Evolutionary conservation across 1,140 invertebrate species (phyloP).

Genomic region (Cardiocondyla obscurior): DNA sequence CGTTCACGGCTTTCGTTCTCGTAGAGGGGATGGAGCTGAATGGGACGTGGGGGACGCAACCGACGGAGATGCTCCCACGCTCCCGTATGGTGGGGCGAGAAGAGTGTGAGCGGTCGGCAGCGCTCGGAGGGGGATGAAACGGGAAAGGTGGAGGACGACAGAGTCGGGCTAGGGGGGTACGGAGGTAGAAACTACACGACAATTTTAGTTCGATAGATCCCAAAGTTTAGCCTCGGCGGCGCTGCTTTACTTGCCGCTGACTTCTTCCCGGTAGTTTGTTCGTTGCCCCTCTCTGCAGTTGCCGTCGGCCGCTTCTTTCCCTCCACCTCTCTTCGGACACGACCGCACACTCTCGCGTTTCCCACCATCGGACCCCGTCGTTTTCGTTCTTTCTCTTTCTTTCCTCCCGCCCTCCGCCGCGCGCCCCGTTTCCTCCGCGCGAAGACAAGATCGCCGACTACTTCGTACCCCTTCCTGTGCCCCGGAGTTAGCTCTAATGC

Average conservation of each 20-base stretch:
- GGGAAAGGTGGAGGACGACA: conserved; percentile 44
- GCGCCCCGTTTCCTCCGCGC: conserved; percentile 21
- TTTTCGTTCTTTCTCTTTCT: conserved; percentile 59
- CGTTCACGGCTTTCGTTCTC: conserved; percentile 71
- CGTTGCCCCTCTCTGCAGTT: conserved; percentile 68
- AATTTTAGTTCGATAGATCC: conserved; percentile 84
- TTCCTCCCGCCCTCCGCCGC: conserved; percentile 11
- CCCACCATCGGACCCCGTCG: conserved; percentile 43
- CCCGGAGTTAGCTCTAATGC: conserved; percentile 59
- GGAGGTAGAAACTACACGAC: conserved; percentile 82
- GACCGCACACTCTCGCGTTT: conserved; percentile 63
- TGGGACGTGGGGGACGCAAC: conserved; percentile 59
- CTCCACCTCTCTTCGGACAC: conserved; percentile 54
- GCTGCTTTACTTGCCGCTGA: conserved; percentile 81
- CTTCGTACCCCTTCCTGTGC: conserved; percentile 61
- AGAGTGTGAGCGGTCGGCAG: conserved; percentile 51
- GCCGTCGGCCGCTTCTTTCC: conserved; percentile 50
- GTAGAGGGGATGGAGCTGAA: conserved; percentile 68
- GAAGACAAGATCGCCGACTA: conserved; percentile 63
- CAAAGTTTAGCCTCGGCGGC: conserved; percentile 81
- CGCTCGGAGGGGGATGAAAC: conserved; percentile 64
- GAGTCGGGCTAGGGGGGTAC: conserved; percentile 55
- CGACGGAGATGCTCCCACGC: conserved; percentile 65
- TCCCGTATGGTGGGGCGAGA: conserved; percentile 66
- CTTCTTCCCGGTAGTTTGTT: conserved; percentile 83